Evolutionary conservation across 2,888 invertebrate species (phyloP).

Genomic region (Flabesymbios commensalis): DNA sequence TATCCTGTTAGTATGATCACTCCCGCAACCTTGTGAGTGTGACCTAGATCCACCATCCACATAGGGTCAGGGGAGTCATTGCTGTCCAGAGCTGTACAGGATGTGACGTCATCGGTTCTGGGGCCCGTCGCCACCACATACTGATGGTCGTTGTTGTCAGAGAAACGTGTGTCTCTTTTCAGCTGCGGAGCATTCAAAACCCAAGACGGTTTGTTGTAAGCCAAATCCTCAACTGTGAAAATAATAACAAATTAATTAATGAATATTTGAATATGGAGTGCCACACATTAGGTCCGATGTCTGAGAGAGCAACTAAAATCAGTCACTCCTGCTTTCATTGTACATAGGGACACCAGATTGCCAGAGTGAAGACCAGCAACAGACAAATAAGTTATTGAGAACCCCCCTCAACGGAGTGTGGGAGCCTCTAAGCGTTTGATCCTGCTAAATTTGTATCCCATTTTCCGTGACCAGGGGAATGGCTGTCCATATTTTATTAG

Average conservation of each 20-base stretch:
- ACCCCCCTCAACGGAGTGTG: no score
- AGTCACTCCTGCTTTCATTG: no score
- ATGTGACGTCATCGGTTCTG: constrained; percentile 58
- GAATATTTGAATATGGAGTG: background rate
- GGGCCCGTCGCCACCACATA: constrained; percentile 64
- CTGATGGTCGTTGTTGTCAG: constrained; percentile 55
- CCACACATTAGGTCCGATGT: no score
- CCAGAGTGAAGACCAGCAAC: no score
- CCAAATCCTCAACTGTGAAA: constrained; percentile 65
- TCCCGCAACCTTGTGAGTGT: constrained; percentile 60
- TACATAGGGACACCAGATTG: no score
- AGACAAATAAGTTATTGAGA: no score
- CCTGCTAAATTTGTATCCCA: no score
- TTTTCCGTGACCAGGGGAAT: no score
- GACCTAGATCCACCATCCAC: constrained; percentile 65
- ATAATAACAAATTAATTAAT: constrained; percentile 7
- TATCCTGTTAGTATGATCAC: constrained; percentile 64
- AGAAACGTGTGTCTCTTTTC: constrained; percentile 61
- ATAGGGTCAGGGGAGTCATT: constrained; percentile 64
- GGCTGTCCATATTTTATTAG: no score
- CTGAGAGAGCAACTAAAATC: no score
- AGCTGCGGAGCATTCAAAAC: constrained; percentile 62
- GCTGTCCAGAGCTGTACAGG: constrained; percentile 65
- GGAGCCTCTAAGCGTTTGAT: no score
- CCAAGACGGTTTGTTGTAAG: constrained; percentile 64